Base-by-base conservation (phyloP, 2,113 vertebrate genomes). In the Toxotes chatareus region DNA sequence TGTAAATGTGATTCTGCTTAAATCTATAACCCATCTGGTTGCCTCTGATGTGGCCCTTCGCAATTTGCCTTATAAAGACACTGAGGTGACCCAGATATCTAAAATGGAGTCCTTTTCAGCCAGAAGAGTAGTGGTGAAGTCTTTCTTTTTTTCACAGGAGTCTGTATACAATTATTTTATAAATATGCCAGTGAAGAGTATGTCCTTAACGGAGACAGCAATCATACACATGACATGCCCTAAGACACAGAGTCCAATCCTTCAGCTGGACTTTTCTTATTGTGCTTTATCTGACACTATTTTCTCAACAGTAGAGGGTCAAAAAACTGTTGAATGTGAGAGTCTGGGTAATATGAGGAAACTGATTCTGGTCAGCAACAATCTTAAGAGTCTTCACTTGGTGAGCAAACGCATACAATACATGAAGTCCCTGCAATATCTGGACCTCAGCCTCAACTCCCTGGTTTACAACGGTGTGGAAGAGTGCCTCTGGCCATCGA, bases 191-290 rank as follows among this genome's bases (percentile, higher is more conserved):
- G 92, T 96, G 51, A 79, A 81, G 68, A 94, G 42, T 34, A 23
- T 97, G 8, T 94, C 95, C 0, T 74, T 98, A 34, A 65, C 70
- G 12, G 91, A 95, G 53, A 40, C 95, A 0, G 87, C 73, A 31
- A 91, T 98, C 5, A 65, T 98, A 5, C 95, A 97, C 70, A 96
- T 98, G 96, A 94, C 96, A 46, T 99, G 97, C 76, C 98, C 98
- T 11, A 56, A 56, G 0, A 83, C 73, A 7, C 80, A 61, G 7
- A 98, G 96, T 76, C 79, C 57, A 5, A 93, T 97, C 73, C 76
- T 82, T 7, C 73, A 94, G 61, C 79, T 98, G 78, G 93, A 97
- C 79, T 95, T 99, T 83, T 96, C 96, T 2, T 75, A 82, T 68
- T 96, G 97, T 65, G 92, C 95, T 8, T 4, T 99, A 38, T 95